These are phyloP conservation scores for Uria aalge DNA, from an alignment of 2,113 vertebrate species.

Conservation along the genomic window DNA sequence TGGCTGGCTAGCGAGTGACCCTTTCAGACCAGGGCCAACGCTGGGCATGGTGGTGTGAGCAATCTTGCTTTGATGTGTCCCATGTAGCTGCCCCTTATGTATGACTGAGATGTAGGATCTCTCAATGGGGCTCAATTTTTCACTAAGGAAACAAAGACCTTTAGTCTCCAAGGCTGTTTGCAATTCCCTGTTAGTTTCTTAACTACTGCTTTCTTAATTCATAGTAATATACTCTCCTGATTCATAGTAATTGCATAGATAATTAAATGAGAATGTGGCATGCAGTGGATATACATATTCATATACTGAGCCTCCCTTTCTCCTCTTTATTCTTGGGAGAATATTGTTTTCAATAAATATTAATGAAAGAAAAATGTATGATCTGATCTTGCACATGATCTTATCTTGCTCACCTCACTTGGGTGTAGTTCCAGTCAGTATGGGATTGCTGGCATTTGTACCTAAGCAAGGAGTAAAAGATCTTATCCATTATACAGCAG, in stretches of 20 bases:
- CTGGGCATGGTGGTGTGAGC: background rate
- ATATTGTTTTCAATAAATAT: background rate
- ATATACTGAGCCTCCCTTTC: background rate
- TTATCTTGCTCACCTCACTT: background rate
- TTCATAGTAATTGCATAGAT: background rate
- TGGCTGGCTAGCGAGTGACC: background rate
- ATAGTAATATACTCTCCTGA: background rate
- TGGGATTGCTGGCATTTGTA: background rate
- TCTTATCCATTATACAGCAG: background rate
- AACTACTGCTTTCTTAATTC: background rate
- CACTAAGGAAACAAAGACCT: background rate
- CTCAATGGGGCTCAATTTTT: background rate
- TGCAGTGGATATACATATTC: background rate
- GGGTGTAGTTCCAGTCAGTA: background rate
- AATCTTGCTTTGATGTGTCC: accelerated
- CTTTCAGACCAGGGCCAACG: accelerated
- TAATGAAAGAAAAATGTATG: background rate
- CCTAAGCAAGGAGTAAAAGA: background rate
- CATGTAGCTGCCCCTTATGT: accelerated
- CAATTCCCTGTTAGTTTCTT: background rate
- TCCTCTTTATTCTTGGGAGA: background rate
- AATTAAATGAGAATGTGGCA: background rate
- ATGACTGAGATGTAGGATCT: background rate
- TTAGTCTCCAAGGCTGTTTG: background rate
- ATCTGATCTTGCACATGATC: background rate